Evolutionary conservation across 2,113 vertebrate genomes (phyloP).

Genomic region (Sturnus vulgaris): DNA sequence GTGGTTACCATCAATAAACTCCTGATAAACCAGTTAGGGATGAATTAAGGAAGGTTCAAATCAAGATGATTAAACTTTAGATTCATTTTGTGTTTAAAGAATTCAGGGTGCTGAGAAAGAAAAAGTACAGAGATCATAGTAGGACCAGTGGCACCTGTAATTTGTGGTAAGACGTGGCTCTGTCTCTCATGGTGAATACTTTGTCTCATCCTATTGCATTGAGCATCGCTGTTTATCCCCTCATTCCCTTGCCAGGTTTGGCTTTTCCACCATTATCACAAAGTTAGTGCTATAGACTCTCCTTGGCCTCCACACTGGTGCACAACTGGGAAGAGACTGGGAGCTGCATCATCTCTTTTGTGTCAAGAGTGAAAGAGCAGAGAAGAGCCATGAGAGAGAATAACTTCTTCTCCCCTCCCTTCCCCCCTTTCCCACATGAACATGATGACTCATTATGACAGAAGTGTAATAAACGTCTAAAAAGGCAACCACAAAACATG

Average conservation of each 20-base stretch:
- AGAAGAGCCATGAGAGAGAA: background rate
- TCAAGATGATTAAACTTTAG: background rate
- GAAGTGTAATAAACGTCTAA: constrained; percentile 42
- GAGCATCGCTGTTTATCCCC: background rate
- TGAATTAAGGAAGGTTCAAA: background rate
- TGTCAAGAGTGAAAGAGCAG: background rate
- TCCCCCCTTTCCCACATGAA: background rate
- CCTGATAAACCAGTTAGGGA: background rate
- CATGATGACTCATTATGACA: constrained; percentile 49
- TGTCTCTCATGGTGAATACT: background rate
- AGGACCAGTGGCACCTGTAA: background rate
- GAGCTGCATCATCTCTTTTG: background rate
- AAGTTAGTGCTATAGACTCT: background rate
- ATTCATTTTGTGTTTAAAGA: background rate
- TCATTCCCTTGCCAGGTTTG: background rate
- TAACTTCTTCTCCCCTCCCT: background rate
- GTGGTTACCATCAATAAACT: background rate
- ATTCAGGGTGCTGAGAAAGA: background rate
- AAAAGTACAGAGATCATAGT: background rate
- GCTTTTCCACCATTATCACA: background rate
- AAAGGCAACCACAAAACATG: constrained; percentile 26
- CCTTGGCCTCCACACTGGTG: background rate
- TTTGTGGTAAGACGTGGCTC: accelerated
- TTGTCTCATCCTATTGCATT: background rate
- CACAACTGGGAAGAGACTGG: background rate